Evolutionary conservation across 2,113 vertebrate genomes (phyloP).

Genomic region (Neofelis nebulosa): DNA sequence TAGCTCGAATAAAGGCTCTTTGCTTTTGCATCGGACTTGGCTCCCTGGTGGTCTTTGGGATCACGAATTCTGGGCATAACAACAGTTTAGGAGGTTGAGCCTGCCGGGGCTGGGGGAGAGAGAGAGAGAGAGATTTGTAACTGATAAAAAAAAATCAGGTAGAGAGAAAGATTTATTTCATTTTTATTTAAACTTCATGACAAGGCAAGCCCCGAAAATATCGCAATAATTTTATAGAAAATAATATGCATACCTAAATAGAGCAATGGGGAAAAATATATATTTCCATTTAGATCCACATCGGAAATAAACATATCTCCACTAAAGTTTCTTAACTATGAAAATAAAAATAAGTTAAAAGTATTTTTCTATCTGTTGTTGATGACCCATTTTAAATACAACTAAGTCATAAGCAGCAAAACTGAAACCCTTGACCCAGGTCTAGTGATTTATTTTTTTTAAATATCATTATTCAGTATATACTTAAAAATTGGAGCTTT

Average conservation of each 20-base stretch:
- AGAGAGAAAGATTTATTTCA: neutral
- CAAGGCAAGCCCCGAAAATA: neutral
- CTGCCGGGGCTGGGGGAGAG: fast-evolving
- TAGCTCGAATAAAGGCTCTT: no score
- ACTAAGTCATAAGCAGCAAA: neutral
- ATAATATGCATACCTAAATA: neutral
- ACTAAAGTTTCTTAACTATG: neutral
- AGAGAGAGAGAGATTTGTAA: neutral
- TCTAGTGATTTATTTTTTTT: neutral
- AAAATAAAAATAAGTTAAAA: neutral
- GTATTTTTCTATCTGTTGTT: neutral
- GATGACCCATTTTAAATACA: neutral
- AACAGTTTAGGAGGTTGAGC: no score
- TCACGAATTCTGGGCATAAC: no score
- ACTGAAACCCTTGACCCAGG: neutral
- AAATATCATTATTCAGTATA: neutral
- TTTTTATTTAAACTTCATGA: neutral
- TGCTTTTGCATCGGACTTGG: no score
- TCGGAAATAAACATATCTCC: neutral
- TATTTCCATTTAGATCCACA: neutral
- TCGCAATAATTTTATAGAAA: neutral
- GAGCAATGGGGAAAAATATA: neutral
- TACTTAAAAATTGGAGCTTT: neutral
- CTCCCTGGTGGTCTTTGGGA: no score
- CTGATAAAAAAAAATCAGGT: neutral